Base-by-base conservation (phyloP, 2,888 invertebrate genomes). In the Cataglyphis rosenhaueri region DNA sequence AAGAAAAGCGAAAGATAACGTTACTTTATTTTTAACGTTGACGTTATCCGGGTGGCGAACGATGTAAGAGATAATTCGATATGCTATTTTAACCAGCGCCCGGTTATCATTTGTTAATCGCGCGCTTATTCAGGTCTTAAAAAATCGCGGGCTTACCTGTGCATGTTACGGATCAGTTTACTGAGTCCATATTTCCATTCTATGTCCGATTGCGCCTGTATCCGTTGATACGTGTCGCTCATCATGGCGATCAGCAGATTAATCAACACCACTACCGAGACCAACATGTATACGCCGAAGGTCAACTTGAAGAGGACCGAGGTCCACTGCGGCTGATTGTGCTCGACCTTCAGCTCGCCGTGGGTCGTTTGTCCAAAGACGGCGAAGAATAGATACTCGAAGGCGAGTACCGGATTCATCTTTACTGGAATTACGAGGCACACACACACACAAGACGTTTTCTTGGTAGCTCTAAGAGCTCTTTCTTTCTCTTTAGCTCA, bases 241-340 rank as follows among this genome's bases (percentile, higher is more conserved):
- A 99, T 99, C 99, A 99, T 99, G 96, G 99, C 99, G 97, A 99
- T 99, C 95, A 99, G 97, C 95, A 99, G 97, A 96, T 99, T 99
- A 96, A 99, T 98, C 94, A 99, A 97, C 95, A 99, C 99, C 95
- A 99, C 98, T 95, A 99, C 97, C 92, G 99, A 98, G 95, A 99
- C 98, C 97, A 99, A 97, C 97, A 99, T 97, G 97, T 99, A 99
- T 95, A 98, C 97, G 93, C 99, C 99, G 95, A 99, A 99, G 93
- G 99, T 97, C 95, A 98, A 95, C 96, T 98, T 98, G 96, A 98
- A 98, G 93, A 98, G 96, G 95, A 96, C 97, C 95, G 97, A 97
- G 88, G 98, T 98, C 98, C 98, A 98, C 92, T 95, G 95, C 85
- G 97, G 97, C 93, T 98, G 96, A 94, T 95, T 95, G 90, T 96